Base-by-base conservation (phyloP, 2,113 vertebrate genomes). In the Pyrgilauda ruficollis region DNA sequence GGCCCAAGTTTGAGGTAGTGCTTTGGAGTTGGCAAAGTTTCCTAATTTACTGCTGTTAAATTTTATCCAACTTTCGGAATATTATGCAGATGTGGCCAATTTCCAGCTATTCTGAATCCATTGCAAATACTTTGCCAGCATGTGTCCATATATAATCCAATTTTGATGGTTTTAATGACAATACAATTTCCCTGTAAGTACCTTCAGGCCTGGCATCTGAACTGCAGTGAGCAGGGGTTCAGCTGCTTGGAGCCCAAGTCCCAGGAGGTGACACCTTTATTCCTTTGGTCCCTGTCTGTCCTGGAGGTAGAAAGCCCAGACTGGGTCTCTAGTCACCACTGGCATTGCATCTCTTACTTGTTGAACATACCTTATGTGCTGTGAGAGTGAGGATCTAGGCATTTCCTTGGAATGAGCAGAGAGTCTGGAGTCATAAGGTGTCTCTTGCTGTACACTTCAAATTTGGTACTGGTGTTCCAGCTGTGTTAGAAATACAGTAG, bases 21-120 rank as follows among this genome's bases (percentile, higher is more conserved):
- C 67, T 93, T 86, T 83, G 55, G 47, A 84, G 64, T 7, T 88
- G 80, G 88, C 72, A 80, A 90, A 76, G 47, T 84, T 67, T 95
- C 64, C 76, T 92, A 64, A 90, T 95, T 92, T 88, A 88, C 76
- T 77, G 87, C 72, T 84, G 92, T 70, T 90, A 90, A 88, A 93
- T 94, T 92, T 83, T 89, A 90, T 86, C 86, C 92, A 90, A 21
- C 87, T 94, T 92, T 37, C 93, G 85, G 79, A 95, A 75, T 89
- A 94, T 80, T 88, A 59, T 81, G 56, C 33, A 61, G 41, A 75
- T 67, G 90, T 93, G 92, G 90, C 85, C 39, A 66, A 24, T 75
- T 33, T 66, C 79, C 90, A 95, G 53, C 90, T 90, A 68, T 89
- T 96, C 73, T 78, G 64, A 87, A 90, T 64, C 76, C 89, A 64